Base-by-base conservation (phyloP, 2,113 vertebrate genomes). In the Ceyx cyanopectus region DNA sequence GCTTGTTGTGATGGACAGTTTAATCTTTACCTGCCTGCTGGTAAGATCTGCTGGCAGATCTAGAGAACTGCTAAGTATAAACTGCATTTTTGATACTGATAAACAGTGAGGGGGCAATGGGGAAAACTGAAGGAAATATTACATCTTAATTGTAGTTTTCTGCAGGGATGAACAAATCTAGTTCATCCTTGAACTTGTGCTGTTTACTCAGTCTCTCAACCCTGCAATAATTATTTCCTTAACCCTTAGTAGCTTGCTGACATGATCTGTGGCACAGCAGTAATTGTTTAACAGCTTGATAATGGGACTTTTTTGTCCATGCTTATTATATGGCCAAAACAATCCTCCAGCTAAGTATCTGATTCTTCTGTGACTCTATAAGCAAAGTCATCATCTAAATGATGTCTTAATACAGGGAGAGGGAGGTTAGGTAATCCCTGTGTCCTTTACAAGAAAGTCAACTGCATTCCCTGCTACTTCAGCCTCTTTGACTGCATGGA, bases 1-100 rank as follows among this genome's bases (percentile, higher is more conserved):
- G 58, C 2, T 56, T 85, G 46, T 94, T 84, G 7, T 96, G 97
- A 97, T 93, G 53, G 94, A 92, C 88, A 92, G 93, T 96, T 97
- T 96, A 96, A 97, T 96, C 92, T 97, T 65, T 69, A 93, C 92
- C 92, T 96, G 91, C 82, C 92, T 96, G 82, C 91, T 97, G 89
- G 92, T 94, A 83, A 96, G 79, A 72, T 73, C 75, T 50, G 62
- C 61, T 82, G 37, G 23, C 62, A 12, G 9, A 78, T 67, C 76
- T 57, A 67, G 94, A 96, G 69, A 95, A 62, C 22, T 74, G 83
- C 54, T n/a, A 95, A 95, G 60, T 70, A 96, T 88, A 93, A 97
- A 97, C 93, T 92, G 72, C 57, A 81, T 96, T 95, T 92, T 89
- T 90, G 96, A 94, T 92, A 84, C 82, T 87, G 94, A 95, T 94